Base-by-base conservation (phyloP, 2,888 invertebrate species). In the Rhogogaster chlorosoma region DNA sequence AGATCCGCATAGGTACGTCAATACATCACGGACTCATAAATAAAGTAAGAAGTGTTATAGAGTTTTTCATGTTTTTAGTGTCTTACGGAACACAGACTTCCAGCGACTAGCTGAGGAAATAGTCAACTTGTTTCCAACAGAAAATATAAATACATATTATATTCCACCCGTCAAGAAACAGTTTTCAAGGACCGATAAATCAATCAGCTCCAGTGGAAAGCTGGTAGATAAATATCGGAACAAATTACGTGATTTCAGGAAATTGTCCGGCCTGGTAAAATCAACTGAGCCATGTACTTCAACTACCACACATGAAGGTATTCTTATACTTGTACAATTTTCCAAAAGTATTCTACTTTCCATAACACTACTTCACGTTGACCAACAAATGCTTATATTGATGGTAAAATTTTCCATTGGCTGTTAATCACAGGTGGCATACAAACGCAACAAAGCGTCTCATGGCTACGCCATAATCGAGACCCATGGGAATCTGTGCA, bases 201-300 rank as follows among this genome's bases (percentile, higher is more conserved):
- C 75, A 12, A 18, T 45, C 15, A 29, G 22, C 15, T 10, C 75
- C 22, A 22, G 45, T 3, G 75, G 75, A 10, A 49, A 75, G 29
- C 75, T 75, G 12, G 75, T 75, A 26, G 22, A 75, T 12, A 49
- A 75, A 45, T 75, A 75, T 45, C 75, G 49, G 12, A 75, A 75
- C 18, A 45, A 26, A 49, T 9, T 75, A 12, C 22, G 45, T 29
- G 75, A 42, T 26, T 75, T 22, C 18, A 49, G 45, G 22, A 49
- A 45, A 6, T 75, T 75, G 38, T 22, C 45, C 15, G 26, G 42
- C 22, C 15, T 71, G 10, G n/a, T 32, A 71, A n/a, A 71, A 10
- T 71, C 36, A 38, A 71, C 71, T 71, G 71, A 64, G 29, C 10
- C 71, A 38, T 38, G n/a, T 38, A 36, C 10, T 10, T 71, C 10